phyloP scores from a whole-genome alignment of 2,113 vertebrate genomes.

The Elanus axillaris region DNA sequence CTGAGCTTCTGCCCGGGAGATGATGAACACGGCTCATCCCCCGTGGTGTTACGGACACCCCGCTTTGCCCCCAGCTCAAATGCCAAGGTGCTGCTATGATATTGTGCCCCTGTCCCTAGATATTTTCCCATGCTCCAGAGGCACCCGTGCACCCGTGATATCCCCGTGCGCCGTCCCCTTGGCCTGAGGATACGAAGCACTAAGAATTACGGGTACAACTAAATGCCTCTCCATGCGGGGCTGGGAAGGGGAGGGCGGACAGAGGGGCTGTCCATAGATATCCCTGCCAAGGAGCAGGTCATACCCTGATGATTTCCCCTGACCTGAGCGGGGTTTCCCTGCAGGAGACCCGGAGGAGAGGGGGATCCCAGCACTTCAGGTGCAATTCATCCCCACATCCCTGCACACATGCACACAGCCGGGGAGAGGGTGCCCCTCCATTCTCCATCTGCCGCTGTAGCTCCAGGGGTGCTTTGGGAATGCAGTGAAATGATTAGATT shows the following conservation, averaged over 20 bases:
- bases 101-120: fast-evolving
- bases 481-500: not conserved
- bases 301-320: not conserved
- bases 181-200: not conserved
- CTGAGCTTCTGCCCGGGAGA: not conserved
- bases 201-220: not conserved
- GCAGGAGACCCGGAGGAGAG: not conserved
- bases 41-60: fast-evolving
- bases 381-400: not conserved
- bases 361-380: not conserved
- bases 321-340: not conserved
- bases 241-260: not conserved
- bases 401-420: fast-evolving
- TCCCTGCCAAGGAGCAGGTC: not conserved
- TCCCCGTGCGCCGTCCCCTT: fast-evolving
- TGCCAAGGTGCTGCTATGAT: not conserved
- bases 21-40: fast-evolving
- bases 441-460: fast-evolving
- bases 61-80: not conserved
- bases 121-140: not conserved
- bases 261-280: fast-evolving
- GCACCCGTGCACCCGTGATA: not conserved
- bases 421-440: fast-evolving
- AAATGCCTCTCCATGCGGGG: not conserved
- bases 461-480: not conserved